Evolutionary conservation across 2,888 invertebrate genomes (phyloP).

Genomic region (Furcula furcula): DNA sequence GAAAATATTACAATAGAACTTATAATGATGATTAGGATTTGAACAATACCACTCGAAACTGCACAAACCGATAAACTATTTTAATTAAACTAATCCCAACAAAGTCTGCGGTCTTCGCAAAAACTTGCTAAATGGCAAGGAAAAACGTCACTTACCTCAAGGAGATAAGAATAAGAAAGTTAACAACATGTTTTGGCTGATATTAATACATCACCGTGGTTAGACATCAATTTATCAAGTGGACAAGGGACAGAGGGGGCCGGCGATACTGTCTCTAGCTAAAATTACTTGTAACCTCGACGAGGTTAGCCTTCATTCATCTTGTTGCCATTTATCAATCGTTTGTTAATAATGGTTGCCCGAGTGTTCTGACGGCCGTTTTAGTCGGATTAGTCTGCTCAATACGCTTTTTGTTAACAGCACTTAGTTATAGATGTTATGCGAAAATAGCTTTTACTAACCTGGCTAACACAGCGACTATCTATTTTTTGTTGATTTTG

Average conservation of each 20-base stretch:
- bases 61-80: no score
- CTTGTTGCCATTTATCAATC: slow-evolving; percentile 46
- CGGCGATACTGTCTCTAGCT: slow-evolving; percentile 31
- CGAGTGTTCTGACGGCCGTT: not conserved
- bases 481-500: no score
- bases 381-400: not conserved
- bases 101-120: no score
- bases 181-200: slow-evolving; percentile 47
- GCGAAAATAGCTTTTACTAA: not conserved
- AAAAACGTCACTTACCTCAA: slow-evolving; percentile 24
- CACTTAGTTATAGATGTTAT: not conserved
- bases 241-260: slow-evolving; percentile 43
- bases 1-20: no score
- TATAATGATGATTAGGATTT: no score
- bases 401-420: not conserved
- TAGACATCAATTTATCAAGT: slow-evolving; percentile 57
- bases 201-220: slow-evolving; percentile 51
- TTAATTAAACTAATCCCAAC: no score
- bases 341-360: slow-evolving; percentile 30
- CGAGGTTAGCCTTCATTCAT: slow-evolving; percentile 43
- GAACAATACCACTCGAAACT: no score
- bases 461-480: not conserved
- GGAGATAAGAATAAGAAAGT: slow-evolving; percentile 36
- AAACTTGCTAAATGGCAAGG: slow-evolving; percentile 6
- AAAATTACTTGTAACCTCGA: slow-evolving; percentile 49